Conservation (phyloP, 2,797 vertebrate species). For the Sciurus vulgaris region DNA sequence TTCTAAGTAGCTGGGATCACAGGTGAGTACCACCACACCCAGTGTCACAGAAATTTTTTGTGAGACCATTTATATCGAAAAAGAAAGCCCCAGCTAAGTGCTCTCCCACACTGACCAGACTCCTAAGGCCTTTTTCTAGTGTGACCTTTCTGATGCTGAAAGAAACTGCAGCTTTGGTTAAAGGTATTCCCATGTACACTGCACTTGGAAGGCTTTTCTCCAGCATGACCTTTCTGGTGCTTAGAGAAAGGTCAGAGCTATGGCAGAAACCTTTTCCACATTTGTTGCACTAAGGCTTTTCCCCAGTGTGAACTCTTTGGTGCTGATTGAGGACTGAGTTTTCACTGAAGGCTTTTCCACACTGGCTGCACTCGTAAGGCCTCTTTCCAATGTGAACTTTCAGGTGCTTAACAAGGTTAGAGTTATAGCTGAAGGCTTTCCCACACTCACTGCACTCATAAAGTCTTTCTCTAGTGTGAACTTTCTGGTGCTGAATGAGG, state of each 20-base stretch:
- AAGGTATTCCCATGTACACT: neutral
- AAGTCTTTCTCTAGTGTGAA: neutral
- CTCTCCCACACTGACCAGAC: neutral
- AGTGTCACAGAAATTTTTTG: neutral
- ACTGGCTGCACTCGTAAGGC: neutral
- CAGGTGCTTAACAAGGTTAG: neutral
- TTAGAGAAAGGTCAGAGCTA: neutral
- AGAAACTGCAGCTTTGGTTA: neutral
- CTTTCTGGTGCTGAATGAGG: constrained; percentile 27
- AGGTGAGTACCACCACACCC: too few species aligned
- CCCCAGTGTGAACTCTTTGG: constrained; percentile 52
- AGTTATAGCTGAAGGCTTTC: neutral
- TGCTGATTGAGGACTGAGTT: neutral
- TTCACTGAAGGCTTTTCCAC: neutral
- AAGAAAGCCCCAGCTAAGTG: neutral
- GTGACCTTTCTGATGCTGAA: neutral
- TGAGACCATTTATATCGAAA: neutral
- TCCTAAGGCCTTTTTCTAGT: neutral
- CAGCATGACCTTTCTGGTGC: constrained; percentile 15
- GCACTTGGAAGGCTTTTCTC: neutral
- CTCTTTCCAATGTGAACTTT: neutral
- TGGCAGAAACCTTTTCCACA: constrained; percentile 24
- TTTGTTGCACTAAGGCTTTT: constrained; percentile 26
- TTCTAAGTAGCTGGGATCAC: too few species aligned
- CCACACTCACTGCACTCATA: neutral